A percentile compares a stretch with the other conserved stretches of the same genome.
Evolutionary conservation across 2,888 invertebrate species (phyloP).

Genomic region (Pollenia amentaria): DNA sequence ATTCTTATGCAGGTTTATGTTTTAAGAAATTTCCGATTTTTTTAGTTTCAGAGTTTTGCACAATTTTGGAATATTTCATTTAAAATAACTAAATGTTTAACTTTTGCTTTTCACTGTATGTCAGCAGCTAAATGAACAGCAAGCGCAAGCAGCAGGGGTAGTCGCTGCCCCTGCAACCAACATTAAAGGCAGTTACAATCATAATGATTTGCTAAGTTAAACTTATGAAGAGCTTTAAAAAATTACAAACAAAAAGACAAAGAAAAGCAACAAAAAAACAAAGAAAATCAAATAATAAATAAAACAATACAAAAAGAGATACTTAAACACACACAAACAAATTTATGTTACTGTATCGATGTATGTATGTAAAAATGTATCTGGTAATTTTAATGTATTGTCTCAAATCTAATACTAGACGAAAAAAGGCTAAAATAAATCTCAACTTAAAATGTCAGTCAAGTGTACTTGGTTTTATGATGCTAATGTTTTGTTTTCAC

Average conservation of each 20-base stretch:
- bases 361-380: slow-evolving; percentile 11
- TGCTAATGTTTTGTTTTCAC: slow-evolving; percentile 61
- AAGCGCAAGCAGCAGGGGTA: not conserved
- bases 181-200: slow-evolving; percentile 65
- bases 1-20: too few relatives aligned
- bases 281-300: slow-evolving; percentile 61
- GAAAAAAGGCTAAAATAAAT: slow-evolving; percentile 45
- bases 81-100: not conserved
- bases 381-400: slow-evolving; percentile 21
- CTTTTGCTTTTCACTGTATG: slow-evolving; percentile 5
- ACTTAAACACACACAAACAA: slow-evolving; percentile 31
- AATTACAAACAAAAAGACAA: slow-evolving; percentile 29
- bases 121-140: slow-evolving; percentile 25
- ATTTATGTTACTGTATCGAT: not conserved
- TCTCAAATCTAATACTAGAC: slow-evolving; percentile 19
- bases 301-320: slow-evolving; percentile 38
- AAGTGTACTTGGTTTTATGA: slow-evolving; percentile 71
- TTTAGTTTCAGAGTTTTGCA: too few relatives aligned
- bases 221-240: slow-evolving; percentile 50
- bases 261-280: slow-evolving; percentile 50
- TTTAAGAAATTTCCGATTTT: too few relatives aligned
- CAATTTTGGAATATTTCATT: too few relatives aligned
- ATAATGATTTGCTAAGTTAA: slow-evolving; percentile 62
- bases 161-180: slow-evolving; percentile 44
- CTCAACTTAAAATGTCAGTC: slow-evolving; percentile 70